Evolutionary conservation across 30 jellyfish, hydroid and myxozoan species (phyloP).

Genomic region (Turritopsis dohrnii): DNA sequence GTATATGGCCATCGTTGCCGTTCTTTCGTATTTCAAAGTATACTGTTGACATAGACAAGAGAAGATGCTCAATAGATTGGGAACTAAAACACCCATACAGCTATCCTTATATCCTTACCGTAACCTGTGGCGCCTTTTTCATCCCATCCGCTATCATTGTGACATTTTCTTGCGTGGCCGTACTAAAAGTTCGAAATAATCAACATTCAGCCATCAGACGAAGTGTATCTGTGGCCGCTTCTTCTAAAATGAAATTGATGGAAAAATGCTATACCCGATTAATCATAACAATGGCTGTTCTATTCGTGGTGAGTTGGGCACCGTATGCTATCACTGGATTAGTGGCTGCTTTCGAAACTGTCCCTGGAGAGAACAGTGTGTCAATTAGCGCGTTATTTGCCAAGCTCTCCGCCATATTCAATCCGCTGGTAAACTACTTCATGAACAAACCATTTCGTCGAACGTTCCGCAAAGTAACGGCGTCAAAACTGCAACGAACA

Average conservation of each 20-base stretch:
- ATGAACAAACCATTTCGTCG: constrained; percentile 1
- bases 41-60: neutral
- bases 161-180: neutral
- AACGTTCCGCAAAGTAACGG: neutral
- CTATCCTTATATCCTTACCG: neutral
- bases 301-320: constrained; percentile 7
- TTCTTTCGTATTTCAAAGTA: neutral
- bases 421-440: constrained; percentile 4
- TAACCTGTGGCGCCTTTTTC: neutral
- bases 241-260: neutral
- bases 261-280: neutral
- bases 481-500: neutral
- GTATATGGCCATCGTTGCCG: constrained; percentile 9
- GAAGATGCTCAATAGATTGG: constrained; percentile 21
- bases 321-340: neutral
- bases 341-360: neutral
- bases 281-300: neutral
- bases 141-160: neutral
- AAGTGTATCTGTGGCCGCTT: neutral
- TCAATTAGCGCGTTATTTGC: constrained; percentile 14
- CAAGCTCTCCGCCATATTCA: constrained; percentile 6
- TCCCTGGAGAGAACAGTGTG: neutral
- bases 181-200: neutral
- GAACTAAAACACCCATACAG: neutral
- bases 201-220: neutral